Base-by-base conservation (phyloP, 2,888 invertebrate species). In the Sinhomidia bicolor region DNA sequence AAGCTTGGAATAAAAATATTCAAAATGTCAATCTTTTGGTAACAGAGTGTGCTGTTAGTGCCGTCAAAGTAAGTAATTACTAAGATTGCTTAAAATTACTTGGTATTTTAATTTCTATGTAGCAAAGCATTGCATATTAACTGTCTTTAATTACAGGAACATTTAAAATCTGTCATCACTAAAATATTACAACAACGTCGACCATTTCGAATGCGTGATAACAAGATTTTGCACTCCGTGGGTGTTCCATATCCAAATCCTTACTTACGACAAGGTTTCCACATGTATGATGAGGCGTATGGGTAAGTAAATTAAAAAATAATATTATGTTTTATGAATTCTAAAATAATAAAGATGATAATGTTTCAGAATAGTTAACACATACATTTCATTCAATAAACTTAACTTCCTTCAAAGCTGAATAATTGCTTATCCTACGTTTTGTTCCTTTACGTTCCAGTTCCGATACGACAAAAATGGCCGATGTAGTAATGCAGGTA, bases 171-270 rank as follows among this genome's bases (percentile, higher is more conserved):
- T 23, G 57, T 91, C 3, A 71, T 91, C 10, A 68, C 62, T 2
- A 88, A 78, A 23, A 85, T 89, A 17, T 23, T 89, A 1, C 85
- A 89, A 79, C 91, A 91, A 83, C 32, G 89, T 54, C 86, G 88
- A 10, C 74, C 90, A 17, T 91, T 91, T 79, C 60, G 91, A 51
- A 78, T 90, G 83, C 76, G 89, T n/a, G 80, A 91, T 26, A 88
- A 89, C 17, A 68, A 84, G 0, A 74, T 86, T 20, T 9, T 88
- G 32, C 90, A 91, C 65, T 90, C 91, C 0, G 62, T 91, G 32
- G 91, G 91, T 14, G 83, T 89, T 26, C 90, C 91, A 0, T 89
- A 90, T 78, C 91, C 91, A 23, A 91, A 91, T 76, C 91, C 91
- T 1, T 91, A 91, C 44, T 82, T 91, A 17, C 84, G 88, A 5